Conservation (phyloP, 2,888 invertebrate genomes). For the Pristionchus entomophagus region DNA sequence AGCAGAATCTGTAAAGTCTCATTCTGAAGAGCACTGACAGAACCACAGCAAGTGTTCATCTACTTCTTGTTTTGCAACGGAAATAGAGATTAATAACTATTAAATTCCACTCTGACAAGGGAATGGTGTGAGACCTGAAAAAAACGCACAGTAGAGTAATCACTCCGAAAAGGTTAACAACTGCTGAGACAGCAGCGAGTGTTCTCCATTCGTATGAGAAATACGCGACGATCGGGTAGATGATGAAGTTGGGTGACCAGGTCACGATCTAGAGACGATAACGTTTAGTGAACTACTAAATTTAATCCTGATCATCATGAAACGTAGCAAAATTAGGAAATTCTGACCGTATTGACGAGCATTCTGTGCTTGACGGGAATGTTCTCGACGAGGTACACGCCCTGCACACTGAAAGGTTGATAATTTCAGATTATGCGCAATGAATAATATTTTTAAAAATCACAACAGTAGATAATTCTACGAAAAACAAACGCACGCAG, state of each 20-base stretch:
- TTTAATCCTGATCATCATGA: too few relatives aligned
- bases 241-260: conserved; percentile 69
- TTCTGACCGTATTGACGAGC: conserved; percentile 65
- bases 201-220: conserved; percentile 40
- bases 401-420: conserved; percentile 56
- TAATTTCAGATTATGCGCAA: background rate
- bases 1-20: conserved; percentile 38
- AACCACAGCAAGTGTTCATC: background rate
- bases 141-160: background rate
- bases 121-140: too few relatives aligned
- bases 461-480: background rate
- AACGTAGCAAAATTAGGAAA: too few relatives aligned
- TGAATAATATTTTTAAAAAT: too few relatives aligned
- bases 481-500: conserved; percentile 20
- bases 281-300: too few relatives aligned
- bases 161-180: conserved; percentile 14
- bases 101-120: background rate
- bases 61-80: background rate
- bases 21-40: too few relatives aligned
- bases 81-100: background rate
- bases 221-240: conserved; percentile 66
- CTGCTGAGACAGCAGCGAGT: background rate
- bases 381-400: conserved; percentile 70
- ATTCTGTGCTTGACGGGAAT: conserved; percentile 68
- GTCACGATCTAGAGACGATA: background rate